Conservation (phyloP, 2,888 invertebrate species). For the Gerosis bhagava region DNA sequence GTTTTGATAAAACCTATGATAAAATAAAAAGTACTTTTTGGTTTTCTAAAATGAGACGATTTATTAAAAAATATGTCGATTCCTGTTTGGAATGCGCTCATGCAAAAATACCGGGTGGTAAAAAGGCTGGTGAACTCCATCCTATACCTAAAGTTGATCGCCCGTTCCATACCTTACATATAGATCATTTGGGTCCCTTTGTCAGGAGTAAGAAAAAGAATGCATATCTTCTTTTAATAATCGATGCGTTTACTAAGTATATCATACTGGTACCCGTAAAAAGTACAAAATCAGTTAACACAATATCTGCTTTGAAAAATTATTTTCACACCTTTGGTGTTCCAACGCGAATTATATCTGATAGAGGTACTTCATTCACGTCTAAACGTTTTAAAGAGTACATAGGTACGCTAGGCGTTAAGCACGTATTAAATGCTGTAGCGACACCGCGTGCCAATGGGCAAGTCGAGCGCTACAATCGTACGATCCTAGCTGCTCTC, state of each 20-base stretch:
- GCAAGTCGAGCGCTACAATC: slow-evolving; percentile 11
- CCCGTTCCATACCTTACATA: slow-evolving; percentile 26
- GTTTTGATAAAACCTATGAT: slow-evolving; percentile 25
- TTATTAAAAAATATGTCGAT: slow-evolving; percentile 26
- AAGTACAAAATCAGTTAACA: slow-evolving; percentile 17
- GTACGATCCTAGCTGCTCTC: slow-evolving; percentile 4
- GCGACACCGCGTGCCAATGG: slow-evolving; percentile 13
- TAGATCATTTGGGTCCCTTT: slow-evolving; percentile 23
- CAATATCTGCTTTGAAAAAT: slow-evolving; percentile 10
- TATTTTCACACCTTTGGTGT: slow-evolving; percentile 7
- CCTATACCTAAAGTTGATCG: slow-evolving; percentile 28
- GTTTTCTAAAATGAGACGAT: slow-evolving; percentile 30
- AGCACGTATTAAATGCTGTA: slow-evolving; percentile 7
- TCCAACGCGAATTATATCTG: slow-evolving; percentile 1
- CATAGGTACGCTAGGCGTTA: slow-evolving; percentile 5
- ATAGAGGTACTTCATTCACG: slow-evolving; percentile 8
- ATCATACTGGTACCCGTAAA: slow-evolving; percentile 19
- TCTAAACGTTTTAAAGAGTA: slow-evolving; percentile 2
- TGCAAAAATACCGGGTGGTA: slow-evolving; percentile 26
- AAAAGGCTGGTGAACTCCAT: slow-evolving; percentile 30
- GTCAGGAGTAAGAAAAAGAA: slow-evolving; percentile 14
- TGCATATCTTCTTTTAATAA: slow-evolving; percentile 17
- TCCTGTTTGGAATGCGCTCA: slow-evolving; percentile 30
- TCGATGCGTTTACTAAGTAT: slow-evolving; percentile 27
- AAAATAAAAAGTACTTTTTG: slow-evolving; percentile 25